These are phyloP conservation scores for Phoenicopterus ruber DNA, from an alignment of 2,113 vertebrate genomes.

Conservation along the genomic window DNA sequence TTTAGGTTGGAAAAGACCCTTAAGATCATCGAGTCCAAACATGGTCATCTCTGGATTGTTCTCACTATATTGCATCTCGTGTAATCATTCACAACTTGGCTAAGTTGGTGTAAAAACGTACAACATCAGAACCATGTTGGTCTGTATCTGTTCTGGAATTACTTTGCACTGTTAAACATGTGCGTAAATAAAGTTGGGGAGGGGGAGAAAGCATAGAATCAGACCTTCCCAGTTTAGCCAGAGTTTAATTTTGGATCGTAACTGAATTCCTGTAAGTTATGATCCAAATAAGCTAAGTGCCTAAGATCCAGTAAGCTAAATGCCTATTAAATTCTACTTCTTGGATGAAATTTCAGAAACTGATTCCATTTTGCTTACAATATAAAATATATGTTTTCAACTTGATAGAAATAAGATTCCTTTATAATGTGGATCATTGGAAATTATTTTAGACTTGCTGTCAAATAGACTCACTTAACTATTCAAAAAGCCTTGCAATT, in stretches of 20 bases:
- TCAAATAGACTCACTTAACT: neutral
- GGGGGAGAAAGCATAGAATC: neutral
- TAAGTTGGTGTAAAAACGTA: neutral
- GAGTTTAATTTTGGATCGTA: neutral
- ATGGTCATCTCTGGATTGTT: neutral
- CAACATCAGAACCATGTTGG: neutral
- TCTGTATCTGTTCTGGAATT: neutral
- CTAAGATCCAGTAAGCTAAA: neutral
- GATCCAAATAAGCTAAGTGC: neutral
- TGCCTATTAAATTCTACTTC: neutral
- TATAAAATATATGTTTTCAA: neutral
- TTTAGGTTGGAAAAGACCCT: no score
- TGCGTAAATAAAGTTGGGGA: neutral
- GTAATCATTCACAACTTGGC: neutral
- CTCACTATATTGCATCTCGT: neutral
- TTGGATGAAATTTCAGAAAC: neutral
- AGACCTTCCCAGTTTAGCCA: neutral
- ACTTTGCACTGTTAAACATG: neutral
- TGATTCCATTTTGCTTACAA: neutral
- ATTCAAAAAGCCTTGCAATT: constrained; percentile 13
- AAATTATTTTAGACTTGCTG: constrained; percentile 1
- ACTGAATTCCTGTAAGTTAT: neutral
- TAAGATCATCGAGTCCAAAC: neutral
- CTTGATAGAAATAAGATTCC: neutral
- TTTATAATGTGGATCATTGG: neutral